Conservation (phyloP, 2,888 invertebrate species). For the Dasypogon diadema region DNA sequence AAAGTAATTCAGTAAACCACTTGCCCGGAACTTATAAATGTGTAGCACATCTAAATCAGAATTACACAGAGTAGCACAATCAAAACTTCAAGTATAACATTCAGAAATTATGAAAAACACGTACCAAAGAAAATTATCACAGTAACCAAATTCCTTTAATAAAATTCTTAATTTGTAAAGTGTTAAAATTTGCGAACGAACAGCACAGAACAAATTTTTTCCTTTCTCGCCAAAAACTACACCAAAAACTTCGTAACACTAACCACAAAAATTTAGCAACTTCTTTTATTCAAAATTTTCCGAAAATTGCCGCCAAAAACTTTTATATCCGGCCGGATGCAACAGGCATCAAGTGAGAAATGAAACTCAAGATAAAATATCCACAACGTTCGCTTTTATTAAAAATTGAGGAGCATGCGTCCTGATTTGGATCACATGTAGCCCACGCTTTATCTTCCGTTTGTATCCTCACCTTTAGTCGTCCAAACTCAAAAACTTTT, state of each 20-base stretch:
- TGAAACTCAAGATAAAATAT: conserved; percentile 34
- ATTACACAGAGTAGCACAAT: no score
- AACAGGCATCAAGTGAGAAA: conserved; percentile 40
- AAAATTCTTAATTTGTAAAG: no score
- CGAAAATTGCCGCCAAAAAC: conserved; percentile 38
- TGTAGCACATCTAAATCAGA: no score
- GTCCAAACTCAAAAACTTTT: neutral
- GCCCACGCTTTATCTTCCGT: conserved; percentile 26
- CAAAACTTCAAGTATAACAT: no score
- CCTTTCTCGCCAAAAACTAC: no score
- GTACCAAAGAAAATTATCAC: conserved; percentile 2
- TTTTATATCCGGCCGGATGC: conserved; percentile 36
- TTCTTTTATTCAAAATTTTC: neutral
- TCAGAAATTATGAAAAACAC: neutral
- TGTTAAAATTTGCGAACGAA: no score
- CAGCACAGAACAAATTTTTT: no score
- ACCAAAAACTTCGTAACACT: no score
- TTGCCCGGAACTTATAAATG: no score
- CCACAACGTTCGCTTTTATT: conserved; percentile 35
- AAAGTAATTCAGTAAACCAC: no score
- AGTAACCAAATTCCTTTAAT: no score
- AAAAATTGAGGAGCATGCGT: conserved; percentile 40
- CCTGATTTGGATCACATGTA: conserved; percentile 7
- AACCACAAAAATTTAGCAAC: no score
- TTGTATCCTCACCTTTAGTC: neutral